Evolutionary conservation across 1,140 invertebrate species (phyloP).

Genomic region (Rhopalosiphum padi): DNA sequence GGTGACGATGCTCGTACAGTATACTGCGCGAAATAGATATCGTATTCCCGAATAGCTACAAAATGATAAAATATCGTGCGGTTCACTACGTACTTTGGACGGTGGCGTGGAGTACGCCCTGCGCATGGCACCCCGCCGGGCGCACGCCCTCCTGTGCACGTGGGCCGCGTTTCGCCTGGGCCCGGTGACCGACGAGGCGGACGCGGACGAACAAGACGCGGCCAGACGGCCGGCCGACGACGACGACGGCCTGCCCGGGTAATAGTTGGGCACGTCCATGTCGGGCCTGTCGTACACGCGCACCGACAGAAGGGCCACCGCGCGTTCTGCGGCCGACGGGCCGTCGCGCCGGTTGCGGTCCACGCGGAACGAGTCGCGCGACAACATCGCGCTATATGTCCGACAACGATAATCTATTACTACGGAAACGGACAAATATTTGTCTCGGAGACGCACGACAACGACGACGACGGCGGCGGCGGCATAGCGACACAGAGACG

Average conservation of each 20-base stretch:
- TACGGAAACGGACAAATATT: background rate
- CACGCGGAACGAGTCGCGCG: slow-evolving; percentile 43
- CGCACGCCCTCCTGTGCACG: slow-evolving; percentile 58
- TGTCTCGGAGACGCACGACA: background rate
- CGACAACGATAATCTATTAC: no score
- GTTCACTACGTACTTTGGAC: slow-evolving; percentile 34
- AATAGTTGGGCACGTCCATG: slow-evolving; percentile 42
- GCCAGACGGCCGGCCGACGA: background rate
- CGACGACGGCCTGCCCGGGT: background rate
- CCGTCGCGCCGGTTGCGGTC: background rate
- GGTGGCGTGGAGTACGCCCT: slow-evolving; percentile 60
- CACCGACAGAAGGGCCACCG: slow-evolving; percentile 44
- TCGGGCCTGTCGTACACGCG: slow-evolving; percentile 35
- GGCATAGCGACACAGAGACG: background rate
- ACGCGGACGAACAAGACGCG: background rate
- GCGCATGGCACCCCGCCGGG: slow-evolving; percentile 60
- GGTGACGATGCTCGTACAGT: background rate
- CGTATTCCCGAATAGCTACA: no score
- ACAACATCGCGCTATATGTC: background rate
- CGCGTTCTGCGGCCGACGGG: background rate
- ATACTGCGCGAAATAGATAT: no score
- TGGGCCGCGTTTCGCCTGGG: slow-evolving; percentile 47
- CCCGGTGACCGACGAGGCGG: slow-evolving; percentile 26
- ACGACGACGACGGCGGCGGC: background rate
- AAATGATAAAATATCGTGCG: no score